Percentiles rank a stretch among this genome's conserved stretches.
phyloP scores from a whole-genome alignment of 2,888 invertebrate species.

The Amblyjoppa proteus region DNA sequence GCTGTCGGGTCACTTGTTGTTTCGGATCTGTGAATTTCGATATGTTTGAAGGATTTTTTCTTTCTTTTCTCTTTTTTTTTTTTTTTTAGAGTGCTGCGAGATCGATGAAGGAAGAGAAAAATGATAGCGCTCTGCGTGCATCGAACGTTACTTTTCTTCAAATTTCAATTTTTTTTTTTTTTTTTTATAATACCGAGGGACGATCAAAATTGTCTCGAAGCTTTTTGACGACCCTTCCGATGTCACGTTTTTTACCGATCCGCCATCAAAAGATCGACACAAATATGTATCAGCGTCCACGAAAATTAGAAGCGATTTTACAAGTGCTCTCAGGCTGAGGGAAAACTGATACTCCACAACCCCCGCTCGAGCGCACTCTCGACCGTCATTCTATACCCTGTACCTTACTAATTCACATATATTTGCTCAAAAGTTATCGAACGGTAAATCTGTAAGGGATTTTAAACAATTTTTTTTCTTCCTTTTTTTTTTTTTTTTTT shows the following conservation, averaged over 20 bases:
- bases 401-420: constrained; percentile 13
- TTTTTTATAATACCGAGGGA: too few species aligned
- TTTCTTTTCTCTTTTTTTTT: not conserved
- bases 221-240: too few species aligned
- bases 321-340: constrained; percentile 35
- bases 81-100: constrained; percentile 16
- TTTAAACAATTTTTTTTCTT: not conserved
- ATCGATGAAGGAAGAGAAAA: constrained; percentile 15
- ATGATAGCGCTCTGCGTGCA: not conserved
- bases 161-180: too few species aligned
- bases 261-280: not conserved
- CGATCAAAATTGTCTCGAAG: too few species aligned
- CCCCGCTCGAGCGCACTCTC: constrained; percentile 20
- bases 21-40: constrained; percentile 77
- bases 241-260: too few species aligned
- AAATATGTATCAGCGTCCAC: not conserved
- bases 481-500: not conserved
- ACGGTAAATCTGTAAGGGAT: not conserved
- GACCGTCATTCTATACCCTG: constrained; percentile 8
- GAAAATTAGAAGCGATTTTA: not conserved
- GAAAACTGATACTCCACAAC: constrained; percentile 56
- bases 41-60: constrained; percentile 78
- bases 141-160: too few species aligned
- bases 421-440: constrained; percentile 27
- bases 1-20: constrained; percentile 75